Evolutionary conservation across 2,113 vertebrate genomes (phyloP), one percentile per base, ranked within the genome.

Genomic region (Rhynchopsitta pachyrhyncha): DNA sequence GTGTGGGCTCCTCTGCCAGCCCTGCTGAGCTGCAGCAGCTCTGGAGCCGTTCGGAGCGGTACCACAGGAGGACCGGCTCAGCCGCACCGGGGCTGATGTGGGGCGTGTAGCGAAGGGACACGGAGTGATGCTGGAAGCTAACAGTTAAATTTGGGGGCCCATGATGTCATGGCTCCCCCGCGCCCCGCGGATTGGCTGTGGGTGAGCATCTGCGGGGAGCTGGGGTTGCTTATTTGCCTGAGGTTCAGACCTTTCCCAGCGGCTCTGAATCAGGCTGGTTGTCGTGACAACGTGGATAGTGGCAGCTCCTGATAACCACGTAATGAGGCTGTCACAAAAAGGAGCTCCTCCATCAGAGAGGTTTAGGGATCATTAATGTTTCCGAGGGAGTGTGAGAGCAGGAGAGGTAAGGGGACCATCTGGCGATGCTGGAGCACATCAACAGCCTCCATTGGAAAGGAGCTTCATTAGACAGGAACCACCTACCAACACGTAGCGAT

Each of bases 131-230:
- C 81, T 33, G 69, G 93, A 98, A 98, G 97, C 97, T 91, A 94
- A 98, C 96, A 83, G 73, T 94, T 97, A 62, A 41, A 96, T 93
- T 49, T 95, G 94, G 98, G 98, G 98, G 98, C 98, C 98, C 99
- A 98, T 99, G 99, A 99, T 98, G 99, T 99, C 99, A 99, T 98
- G 97, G 97, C 98, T 99, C 98, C 97, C 93, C 94, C 80, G 89
- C 94, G 79, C 91, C 97, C 96, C 49, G 91, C 94, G 77, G 95
- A 99, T 98, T 99, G 98, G 99, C 98, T 98, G 97, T 44, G 87
- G 86, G 93, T 88, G 98, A 99, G 98, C 99, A 99, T 99, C 98
- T 99, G 98, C 98, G 98, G 97, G 96, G 98, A 97, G 98, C 98
- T 97, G 97, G 98, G 97, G 98, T 97, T 98, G 98, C 97, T 98